phyloP scores from a whole-genome alignment of 1,140 invertebrate species.

The Anastrepha ludens region DNA sequence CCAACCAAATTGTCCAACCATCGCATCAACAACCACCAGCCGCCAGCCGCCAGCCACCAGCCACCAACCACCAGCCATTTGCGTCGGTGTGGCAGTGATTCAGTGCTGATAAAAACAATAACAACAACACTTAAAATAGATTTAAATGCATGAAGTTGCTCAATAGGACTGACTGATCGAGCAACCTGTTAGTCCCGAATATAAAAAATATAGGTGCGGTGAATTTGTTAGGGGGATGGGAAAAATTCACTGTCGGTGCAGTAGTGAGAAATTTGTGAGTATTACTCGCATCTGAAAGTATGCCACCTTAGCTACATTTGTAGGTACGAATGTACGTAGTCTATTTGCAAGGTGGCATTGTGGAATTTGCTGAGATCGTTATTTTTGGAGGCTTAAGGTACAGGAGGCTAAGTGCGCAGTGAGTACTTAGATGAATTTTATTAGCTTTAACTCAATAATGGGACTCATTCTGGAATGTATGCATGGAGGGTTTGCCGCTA shows the following conservation, averaged over 20 bases:
- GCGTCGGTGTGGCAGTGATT: conserved; percentile 45
- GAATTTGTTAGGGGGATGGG: not conserved
- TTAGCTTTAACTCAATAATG: no score
- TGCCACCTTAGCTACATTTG: not conserved
- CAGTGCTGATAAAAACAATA: conserved; percentile 49
- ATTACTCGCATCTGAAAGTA: not conserved
- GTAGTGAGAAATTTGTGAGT: not conserved
- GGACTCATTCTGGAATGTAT: no score
- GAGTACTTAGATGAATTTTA: no score
- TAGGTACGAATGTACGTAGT: no score
- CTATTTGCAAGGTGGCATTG: not conserved
- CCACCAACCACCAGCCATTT: not conserved
- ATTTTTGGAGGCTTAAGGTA: no score
- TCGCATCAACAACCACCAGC: not conserved
- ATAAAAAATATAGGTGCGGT: not conserved
- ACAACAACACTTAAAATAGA: conserved; percentile 49
- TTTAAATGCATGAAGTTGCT: conserved; percentile 45
- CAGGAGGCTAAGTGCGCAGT: no score
- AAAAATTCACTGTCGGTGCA: not conserved
- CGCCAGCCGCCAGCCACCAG: not conserved
- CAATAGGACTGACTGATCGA: conserved; percentile 28
- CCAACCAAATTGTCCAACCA: not conserved
- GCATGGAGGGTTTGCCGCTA: no score
- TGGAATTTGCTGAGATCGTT: not conserved
- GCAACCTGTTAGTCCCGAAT: conserved; percentile 2